Conservation (phyloP, 2,888 invertebrate genomes). For the Eurois occulta region DNA sequence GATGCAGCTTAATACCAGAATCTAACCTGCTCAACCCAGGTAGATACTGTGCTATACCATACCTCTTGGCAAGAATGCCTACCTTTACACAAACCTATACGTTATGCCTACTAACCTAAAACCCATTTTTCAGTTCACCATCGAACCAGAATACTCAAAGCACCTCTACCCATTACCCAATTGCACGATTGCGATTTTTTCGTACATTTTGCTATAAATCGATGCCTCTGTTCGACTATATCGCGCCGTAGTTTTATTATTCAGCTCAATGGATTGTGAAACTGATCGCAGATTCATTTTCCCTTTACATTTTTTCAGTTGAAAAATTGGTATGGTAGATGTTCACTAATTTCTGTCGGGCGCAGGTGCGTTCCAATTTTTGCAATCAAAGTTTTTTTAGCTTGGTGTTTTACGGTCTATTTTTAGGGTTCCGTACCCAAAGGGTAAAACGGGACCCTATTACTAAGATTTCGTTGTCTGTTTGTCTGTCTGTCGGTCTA, state of each 20-base stretch:
- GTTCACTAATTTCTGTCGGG: constrained; percentile 48
- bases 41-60: neutral
- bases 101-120: neutral
- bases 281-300: constrained; percentile 70
- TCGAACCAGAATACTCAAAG: constrained; percentile 48
- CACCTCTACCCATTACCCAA: constrained; percentile 54
- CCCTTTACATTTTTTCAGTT: constrained; percentile 36
- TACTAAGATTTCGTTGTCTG: no score
- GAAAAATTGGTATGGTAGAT: constrained; percentile 40
- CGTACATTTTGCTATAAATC: constrained; percentile 48
- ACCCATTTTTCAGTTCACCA: constrained; percentile 41
- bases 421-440: no score
- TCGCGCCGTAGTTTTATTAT: constrained; percentile 72
- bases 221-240: constrained; percentile 54
- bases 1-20: neutral
- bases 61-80: neutral
- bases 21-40: neutral
- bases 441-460: no score
- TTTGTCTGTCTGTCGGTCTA: no score
- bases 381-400: constrained; percentile 44
- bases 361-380: constrained; percentile 66
- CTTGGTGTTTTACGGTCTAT: neutral
- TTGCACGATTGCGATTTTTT: constrained; percentile 42
- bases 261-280: constrained; percentile 76
- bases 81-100: neutral